Conservation (phyloP, 2,888 invertebrate species). For the Zele albiditarsus region DNA sequence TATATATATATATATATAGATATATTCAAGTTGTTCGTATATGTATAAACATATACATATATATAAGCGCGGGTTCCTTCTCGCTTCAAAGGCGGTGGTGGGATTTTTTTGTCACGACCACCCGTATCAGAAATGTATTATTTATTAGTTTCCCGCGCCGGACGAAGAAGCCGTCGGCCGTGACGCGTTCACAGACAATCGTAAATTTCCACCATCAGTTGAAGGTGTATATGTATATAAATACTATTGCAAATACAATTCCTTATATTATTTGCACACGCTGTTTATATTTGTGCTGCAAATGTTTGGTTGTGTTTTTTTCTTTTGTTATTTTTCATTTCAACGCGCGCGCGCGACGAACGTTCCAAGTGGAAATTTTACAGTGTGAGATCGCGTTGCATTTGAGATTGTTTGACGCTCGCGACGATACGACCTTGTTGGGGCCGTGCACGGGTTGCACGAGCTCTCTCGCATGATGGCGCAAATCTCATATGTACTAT, state of each 20-base stretch:
- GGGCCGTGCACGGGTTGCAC: background rate
- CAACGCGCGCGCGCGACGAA: background rate
- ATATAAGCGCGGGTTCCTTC: constrained; percentile 43
- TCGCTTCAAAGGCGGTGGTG: constrained; percentile 58
- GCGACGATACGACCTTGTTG: background rate
- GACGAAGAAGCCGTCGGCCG: constrained; percentile 48
- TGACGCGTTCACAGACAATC: constrained; percentile 50
- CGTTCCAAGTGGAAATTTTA: background rate
- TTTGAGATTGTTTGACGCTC: constrained; percentile 1
- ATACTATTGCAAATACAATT: constrained; percentile 14
- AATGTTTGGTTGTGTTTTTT: background rate
- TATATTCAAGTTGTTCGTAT: background rate
- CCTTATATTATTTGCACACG: constrained; percentile 22
- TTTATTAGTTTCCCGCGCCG: constrained; percentile 57
- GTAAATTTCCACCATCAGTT: constrained; percentile 54
- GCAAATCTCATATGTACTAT: constrained; percentile 3
- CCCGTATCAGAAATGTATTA: constrained; percentile 63
- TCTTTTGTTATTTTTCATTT: background rate
- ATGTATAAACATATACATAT: background rate
- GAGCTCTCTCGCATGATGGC: constrained; percentile 1
- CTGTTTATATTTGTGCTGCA: constrained; percentile 15
- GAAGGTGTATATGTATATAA: background rate
- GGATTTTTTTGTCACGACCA: constrained; percentile 57
- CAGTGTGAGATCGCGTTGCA: background rate
- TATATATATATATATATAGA: background rate